A percentile compares a stretch with the other conserved stretches of the same genome.
These are phyloP conservation scores for Anniella stebbinsi DNA, from an alignment of 2,797 vertebrate genomes.

Conservation along the genomic window DNA sequence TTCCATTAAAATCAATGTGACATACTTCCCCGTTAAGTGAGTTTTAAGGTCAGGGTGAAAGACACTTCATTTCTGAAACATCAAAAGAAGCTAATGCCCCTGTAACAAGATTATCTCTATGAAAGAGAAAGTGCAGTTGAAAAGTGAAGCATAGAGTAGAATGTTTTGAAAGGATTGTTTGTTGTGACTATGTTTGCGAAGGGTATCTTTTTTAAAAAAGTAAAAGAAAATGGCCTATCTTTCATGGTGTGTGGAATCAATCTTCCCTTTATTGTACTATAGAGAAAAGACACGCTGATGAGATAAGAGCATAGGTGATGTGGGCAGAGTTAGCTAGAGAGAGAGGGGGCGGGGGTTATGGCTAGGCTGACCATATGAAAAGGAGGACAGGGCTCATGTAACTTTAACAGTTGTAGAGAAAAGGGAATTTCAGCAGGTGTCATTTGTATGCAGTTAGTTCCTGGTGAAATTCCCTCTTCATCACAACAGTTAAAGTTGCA, in stretches of 20 bases:
- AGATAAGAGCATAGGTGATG: not conserved
- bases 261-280: not conserved
- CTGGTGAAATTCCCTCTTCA: no score
- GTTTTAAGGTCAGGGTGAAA: slow-evolving; percentile 50
- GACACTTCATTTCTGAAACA: slow-evolving; percentile 21
- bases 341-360: not conserved
- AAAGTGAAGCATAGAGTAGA: slow-evolving; percentile 8
- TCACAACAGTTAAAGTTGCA: no score
- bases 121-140: slow-evolving; percentile 37
- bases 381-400: no score
- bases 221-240: slow-evolving; percentile 9
- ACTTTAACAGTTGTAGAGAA: no score
- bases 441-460: no score
- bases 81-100: slow-evolving; percentile 50
- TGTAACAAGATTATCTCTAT: slow-evolving; percentile 60
- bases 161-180: slow-evolving; percentile 27
- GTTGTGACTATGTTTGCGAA: not conserved
- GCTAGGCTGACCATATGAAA: no score
- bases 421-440: no score
- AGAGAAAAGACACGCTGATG: not conserved
- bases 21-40: slow-evolving; percentile 49
- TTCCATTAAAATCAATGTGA: not conserved
- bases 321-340: not conserved
- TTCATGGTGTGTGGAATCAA: not conserved
- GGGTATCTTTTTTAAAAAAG: not conserved